Conservation (phyloP, 2,113 vertebrate species). For the Chionis minor region DNA sequence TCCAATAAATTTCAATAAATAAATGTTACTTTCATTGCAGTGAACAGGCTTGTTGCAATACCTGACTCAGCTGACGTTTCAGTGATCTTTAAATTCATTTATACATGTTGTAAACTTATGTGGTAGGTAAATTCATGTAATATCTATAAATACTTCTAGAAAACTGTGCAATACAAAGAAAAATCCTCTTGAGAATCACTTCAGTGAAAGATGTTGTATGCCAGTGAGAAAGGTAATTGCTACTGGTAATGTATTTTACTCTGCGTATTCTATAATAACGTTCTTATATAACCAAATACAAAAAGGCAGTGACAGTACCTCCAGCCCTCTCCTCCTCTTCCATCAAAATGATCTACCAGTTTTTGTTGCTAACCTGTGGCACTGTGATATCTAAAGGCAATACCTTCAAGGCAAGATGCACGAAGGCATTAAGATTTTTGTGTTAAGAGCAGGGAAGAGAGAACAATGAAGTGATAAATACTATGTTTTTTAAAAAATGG, state of each 20-base stretch:
- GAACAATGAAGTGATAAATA: background rate
- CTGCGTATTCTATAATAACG: background rate
- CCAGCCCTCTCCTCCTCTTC: background rate
- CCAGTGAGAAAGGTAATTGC: background rate
- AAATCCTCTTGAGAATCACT: background rate
- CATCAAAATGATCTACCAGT: background rate
- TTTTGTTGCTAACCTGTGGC: background rate
- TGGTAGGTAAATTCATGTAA: background rate
- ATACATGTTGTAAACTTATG: background rate
- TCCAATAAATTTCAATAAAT: background rate
- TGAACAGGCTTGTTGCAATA: background rate
- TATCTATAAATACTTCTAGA: background rate
- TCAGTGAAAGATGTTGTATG: background rate
- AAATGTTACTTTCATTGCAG: background rate
- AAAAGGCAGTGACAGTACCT: background rate
- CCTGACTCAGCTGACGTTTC: background rate
- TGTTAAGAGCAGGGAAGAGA: background rate
- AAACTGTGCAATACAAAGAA: background rate
- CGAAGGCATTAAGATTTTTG: background rate
- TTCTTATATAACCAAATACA: background rate
- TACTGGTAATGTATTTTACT: background rate
- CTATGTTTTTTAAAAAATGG: fast-evolving
- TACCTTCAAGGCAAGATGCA: background rate
- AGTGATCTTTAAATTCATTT: background rate
- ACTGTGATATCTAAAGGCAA: background rate